These are phyloP conservation scores for Agapornis roseicollis DNA, from an alignment of 2,113 vertebrate species.

Conservation along the genomic window DNA sequence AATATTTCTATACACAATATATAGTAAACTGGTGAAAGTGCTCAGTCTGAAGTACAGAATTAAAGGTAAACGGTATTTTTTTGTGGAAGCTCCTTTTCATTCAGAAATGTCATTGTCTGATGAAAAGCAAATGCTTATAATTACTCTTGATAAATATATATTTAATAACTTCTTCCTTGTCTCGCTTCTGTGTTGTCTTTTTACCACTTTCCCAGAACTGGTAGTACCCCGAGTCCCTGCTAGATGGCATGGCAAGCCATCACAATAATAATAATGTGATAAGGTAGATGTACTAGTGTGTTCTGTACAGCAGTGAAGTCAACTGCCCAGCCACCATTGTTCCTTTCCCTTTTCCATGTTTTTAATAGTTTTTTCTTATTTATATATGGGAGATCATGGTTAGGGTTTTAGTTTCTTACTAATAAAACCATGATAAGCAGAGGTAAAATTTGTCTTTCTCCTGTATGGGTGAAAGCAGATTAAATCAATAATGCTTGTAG, in stretches of 20 bases:
- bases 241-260: conserved; percentile 70
- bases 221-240: conserved; percentile 61
- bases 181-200: background rate
- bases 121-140: background rate
- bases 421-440: background rate
- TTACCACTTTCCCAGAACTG: background rate
- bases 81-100: background rate
- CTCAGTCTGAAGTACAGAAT: background rate
- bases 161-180: background rate
- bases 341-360: background rate
- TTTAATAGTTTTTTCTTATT: background rate
- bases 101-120: background rate
- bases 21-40: background rate
- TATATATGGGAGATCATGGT: background rate
- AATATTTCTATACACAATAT: background rate
- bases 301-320: background rate
- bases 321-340: background rate
- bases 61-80: background rate
- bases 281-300: background rate
- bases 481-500: background rate
- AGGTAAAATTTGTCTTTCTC: background rate
- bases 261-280: conserved; percentile 17
- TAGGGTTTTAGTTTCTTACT: conserved; percentile 3
- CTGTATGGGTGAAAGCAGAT: background rate
- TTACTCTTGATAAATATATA: background rate